phyloP scores from a whole-genome alignment of 2,797 vertebrate genomes.

The Sylvia borin region DNA sequence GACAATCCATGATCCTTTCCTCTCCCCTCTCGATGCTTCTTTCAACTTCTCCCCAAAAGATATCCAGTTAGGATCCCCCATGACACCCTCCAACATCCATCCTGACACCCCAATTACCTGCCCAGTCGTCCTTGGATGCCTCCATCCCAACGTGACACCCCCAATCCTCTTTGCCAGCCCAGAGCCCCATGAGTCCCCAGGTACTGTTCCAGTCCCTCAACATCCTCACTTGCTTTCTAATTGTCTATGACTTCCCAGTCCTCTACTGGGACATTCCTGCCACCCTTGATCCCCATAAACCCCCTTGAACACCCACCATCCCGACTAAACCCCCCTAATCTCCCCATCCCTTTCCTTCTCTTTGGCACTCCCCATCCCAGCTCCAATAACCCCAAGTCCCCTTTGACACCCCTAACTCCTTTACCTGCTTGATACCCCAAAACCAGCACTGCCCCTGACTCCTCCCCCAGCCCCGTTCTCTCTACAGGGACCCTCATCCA shows the following conservation, averaged over 20 bases:
- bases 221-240: background rate
- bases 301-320: background rate
- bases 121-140: background rate
- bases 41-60: background rate
- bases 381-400: background rate
- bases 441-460: background rate
- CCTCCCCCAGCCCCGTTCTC: background rate
- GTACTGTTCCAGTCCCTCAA: background rate
- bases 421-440: background rate
- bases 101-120: background rate
- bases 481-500: background rate
- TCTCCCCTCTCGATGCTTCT: background rate
- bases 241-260: background rate
- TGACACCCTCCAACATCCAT: background rate
- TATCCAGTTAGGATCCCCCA: background rate
- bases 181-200: rapidly evolving
- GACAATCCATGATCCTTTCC: background rate
- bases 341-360: background rate
- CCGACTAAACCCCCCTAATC: background rate
- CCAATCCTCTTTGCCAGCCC: background rate
- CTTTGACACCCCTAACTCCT: background rate
- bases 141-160: background rate
- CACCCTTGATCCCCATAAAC: background rate
- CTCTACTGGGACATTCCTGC: background rate
- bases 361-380: too few relatives aligned